Percentiles rank a stretch among this genome's conserved stretches.
Conservation (phyloP, 2,888 invertebrate genomes). For the Tethea ocularis region DNA sequence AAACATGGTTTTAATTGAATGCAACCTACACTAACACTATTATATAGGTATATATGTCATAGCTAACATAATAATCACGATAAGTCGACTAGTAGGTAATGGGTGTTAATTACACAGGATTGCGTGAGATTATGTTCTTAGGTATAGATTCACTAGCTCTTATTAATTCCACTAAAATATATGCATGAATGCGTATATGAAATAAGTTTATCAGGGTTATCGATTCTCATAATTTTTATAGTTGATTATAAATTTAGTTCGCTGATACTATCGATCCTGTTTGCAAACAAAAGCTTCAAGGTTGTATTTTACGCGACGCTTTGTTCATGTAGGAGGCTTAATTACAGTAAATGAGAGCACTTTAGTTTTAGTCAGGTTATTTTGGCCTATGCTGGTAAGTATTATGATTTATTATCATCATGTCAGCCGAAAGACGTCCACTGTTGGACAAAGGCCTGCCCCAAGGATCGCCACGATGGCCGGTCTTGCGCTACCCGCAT, state of each 20-base stretch:
- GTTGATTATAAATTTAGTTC: slow-evolving; percentile 14
- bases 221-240: background rate
- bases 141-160: background rate
- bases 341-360: background rate
- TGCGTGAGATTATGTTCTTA: background rate
- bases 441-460: too few relatives aligned
- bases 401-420: too few relatives aligned
- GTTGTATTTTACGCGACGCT: slow-evolving; percentile 14
- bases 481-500: too few relatives aligned
- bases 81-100: background rate
- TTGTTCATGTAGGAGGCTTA: too few relatives aligned
- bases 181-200: background rate
- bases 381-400: too few relatives aligned
- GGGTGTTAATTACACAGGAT: too few relatives aligned
- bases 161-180: background rate
- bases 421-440: too few relatives aligned
- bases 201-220: background rate
- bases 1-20: background rate
- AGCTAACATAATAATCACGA: background rate
- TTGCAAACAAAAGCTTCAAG: slow-evolving; percentile 41
- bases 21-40: background rate
- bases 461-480: too few relatives aligned
- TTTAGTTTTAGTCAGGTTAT: background rate
- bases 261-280: slow-evolving; percentile 27
- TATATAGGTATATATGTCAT: background rate